Evolutionary conservation across 2,888 invertebrate genomes (phyloP), one percentile per base, ranked within the genome.

Genomic region (Neoaliturus tenellus): DNA sequence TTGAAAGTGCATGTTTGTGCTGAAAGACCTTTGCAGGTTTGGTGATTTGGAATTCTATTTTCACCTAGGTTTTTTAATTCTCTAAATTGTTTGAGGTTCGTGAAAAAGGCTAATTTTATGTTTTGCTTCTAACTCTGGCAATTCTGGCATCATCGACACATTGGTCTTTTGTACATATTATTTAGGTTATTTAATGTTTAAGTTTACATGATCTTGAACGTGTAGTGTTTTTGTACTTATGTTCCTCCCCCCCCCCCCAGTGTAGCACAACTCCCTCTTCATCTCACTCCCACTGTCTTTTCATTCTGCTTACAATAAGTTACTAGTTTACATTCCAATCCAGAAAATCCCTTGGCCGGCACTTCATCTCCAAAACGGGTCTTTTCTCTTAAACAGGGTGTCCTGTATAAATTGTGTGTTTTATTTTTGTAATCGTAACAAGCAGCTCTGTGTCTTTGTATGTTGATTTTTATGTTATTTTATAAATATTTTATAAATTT

Each of bases 401-500:
- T 35, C 69, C 69, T 69, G 69, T 69, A 39, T 69, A 23, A 69
- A 39, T 35, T 35, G n/a, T 69, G 35, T 69, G 23, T 31, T 33
- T 67, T 67, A n/a, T 67, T 69, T 67, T 67, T 67, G 12, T 35
- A 33, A 39, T 39, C 12, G 69, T 69, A 62, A n/a, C 39, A n/a
- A 69, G 69, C 69, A 69, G 69, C 69, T 69, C n/a, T 69, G 39
- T 69, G 33, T 69, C 20, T 35, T n/a, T 67, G 31, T 33, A 35
- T 39, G 33, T 25, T 39, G 5, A 39, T 39, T 35, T 35, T 69
- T 69, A 69, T 35, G 69, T 69, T 69, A 1, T 69, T 69, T 62
- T 62, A 20, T 62, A 62, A 12, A 4, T 62, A 31, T 62, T 25
- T 28, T 62, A 62, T 28, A 25, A 28, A 62, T 62, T 62, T 5